Evolutionary conservation across 2,113 vertebrate species (phyloP), one percentile per base, ranked within the genome.

Genomic region (Mohoua ochrocephala): DNA sequence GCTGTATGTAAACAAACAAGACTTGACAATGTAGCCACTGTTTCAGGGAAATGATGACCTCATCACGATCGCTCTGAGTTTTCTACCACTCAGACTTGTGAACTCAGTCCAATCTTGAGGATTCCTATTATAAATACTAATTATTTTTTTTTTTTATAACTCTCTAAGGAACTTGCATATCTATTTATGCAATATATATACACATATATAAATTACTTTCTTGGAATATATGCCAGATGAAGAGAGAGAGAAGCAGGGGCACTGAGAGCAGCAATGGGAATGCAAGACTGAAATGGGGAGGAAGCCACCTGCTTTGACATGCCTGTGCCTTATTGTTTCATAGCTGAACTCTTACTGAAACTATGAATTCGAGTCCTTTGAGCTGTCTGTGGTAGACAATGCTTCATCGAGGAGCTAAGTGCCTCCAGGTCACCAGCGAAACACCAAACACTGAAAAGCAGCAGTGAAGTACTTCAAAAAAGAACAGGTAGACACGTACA

Each of bases 371-470:
- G 59, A 80, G 59, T 45, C 79, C 67, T 92, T 60, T 76, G 75
- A 92, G 93, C 68, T 88, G 60, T 42, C 28, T 67, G 41, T 20
- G 37, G 79, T 77, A 96, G 91, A 92, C 91, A 96, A 88, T 44
- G 59, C 57, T 83, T 90, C 74, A 80, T 67, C 1, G 2, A 28
- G 65, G 71, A 83, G 53, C 68, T 74, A 39, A 94, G 93, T 88
- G 75, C 67, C 87, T 93, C 19, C 91, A 87, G 94, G 93, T 93
- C 89, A 73, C 89, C 82, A 90, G 91, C 4, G 0, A 96, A 91
- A 94, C 91, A 93, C 67, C 89, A 85, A 95, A 78, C 57, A 15
- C 81, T 95, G 93, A 45, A 82, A 84, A 91, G 87, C 81, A 79
- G 49, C 82, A 35, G 56, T 35, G 75, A 91, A 92, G 63, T 39